Percentiles rank a stretch among this genome's conserved stretches.
phyloP scores from a whole-genome alignment of 2,888 invertebrate species.

The Hetaerina titia region DNA sequence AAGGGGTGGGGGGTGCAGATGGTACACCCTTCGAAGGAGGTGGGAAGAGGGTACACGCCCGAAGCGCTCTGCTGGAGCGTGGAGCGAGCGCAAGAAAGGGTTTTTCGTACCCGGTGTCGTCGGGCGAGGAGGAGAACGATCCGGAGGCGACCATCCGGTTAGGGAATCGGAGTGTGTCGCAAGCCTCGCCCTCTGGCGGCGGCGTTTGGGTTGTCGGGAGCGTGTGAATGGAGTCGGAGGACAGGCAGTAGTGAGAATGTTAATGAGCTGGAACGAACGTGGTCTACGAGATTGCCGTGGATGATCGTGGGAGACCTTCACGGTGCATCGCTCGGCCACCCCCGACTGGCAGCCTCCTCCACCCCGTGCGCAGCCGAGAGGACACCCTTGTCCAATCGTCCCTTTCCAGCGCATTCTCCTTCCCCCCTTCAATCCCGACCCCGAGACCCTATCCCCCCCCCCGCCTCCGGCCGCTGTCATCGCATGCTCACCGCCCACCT shows the following conservation, averaged over 20 bases:
- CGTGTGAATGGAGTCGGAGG: not conserved
- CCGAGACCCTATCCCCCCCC: not conserved
- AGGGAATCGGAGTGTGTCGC: not conserved
- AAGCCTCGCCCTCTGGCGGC: not conserved
- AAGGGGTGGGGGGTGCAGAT: too few species aligned
- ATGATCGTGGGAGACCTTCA: slow-evolving; percentile 31
- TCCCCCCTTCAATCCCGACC: not conserved
- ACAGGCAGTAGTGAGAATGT: not conserved
- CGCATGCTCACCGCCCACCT: not conserved
- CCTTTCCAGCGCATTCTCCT: too few species aligned
- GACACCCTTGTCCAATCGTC: too few species aligned
- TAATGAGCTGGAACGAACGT: slow-evolving; percentile 62
- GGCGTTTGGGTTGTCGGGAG: not conserved
- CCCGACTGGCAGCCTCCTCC: not conserved
- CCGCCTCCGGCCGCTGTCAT: not conserved
- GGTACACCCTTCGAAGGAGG: too few species aligned
- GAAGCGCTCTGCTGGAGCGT: slow-evolving; percentile 56
- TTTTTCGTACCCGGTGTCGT: slow-evolving; percentile 2
- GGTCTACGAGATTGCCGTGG: not conserved
- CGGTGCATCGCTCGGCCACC: slow-evolving; percentile 11
- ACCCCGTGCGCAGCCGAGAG: not conserved
- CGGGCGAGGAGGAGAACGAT: not conserved
- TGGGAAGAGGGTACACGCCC: not conserved
- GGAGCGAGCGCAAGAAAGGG: not conserved
- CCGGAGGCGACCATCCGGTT: not conserved